phyloP scores from a whole-genome alignment of 1,140 invertebrate species.

The Neodiprion pinetum region DNA sequence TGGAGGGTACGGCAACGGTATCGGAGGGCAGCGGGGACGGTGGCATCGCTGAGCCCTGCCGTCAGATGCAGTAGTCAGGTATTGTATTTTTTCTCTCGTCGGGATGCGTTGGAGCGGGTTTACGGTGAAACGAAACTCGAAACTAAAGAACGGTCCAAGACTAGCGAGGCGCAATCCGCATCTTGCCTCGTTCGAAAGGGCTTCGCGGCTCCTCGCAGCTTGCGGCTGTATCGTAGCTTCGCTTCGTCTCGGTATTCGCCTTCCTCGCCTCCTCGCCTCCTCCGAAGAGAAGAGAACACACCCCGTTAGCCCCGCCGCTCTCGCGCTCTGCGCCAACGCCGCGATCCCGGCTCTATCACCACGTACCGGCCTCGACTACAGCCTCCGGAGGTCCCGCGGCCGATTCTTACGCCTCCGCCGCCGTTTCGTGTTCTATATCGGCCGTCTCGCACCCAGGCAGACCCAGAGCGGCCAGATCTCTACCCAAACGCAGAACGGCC shows the following conservation, averaged over 20 bases:
- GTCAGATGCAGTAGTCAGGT: constrained; percentile 8
- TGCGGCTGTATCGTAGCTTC: too few species aligned
- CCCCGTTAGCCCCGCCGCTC: too few species aligned
- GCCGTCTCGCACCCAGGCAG: too few species aligned
- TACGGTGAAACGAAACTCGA: background rate
- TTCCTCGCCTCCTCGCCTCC: too few species aligned
- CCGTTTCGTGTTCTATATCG: too few species aligned
- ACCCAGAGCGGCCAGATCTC: too few species aligned
- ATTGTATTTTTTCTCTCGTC: constrained; percentile 16
- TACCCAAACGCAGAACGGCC: too few species aligned
- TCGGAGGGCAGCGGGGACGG: background rate
- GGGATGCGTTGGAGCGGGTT: constrained; percentile 13
- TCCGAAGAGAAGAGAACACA: too few species aligned
- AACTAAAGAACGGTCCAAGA: background rate
- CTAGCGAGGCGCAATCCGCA: background rate
- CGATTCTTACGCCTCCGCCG: too few species aligned
- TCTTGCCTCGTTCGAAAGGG: constrained; percentile 3
- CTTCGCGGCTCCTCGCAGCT: too few species aligned
- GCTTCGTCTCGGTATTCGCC: too few species aligned
- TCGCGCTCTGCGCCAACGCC: too few species aligned
- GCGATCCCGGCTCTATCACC: background rate
- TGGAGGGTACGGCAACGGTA: background rate
- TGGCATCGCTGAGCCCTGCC: background rate
- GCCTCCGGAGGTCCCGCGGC: constrained; percentile 2
- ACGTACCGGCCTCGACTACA: background rate